phyloP scores from a whole-genome alignment of 2,888 invertebrate genomes.

The Ommatoiulus sabulosus region DNA sequence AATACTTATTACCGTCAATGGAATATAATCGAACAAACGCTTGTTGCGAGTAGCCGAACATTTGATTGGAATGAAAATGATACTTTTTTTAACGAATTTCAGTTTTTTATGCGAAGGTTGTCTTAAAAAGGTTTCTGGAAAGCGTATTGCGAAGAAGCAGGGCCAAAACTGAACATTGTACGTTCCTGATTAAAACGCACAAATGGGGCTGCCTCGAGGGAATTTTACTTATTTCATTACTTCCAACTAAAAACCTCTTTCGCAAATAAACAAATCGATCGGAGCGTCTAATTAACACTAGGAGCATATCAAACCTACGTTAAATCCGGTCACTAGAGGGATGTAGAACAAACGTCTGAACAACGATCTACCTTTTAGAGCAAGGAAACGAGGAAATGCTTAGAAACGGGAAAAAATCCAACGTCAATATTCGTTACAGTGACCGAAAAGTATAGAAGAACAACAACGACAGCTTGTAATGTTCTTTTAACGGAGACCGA shows the following conservation, averaged over 20 bases:
- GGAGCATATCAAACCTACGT: slow-evolving; percentile 20
- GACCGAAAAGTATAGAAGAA: not conserved
- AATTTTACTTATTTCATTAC: slow-evolving; percentile 28
- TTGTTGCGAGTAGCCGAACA: no score
- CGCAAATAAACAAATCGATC: slow-evolving; percentile 22
- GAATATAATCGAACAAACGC: no score
- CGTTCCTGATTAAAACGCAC: not conserved
- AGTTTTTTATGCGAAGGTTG: not conserved
- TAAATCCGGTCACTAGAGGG: not conserved
- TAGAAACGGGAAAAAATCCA: not conserved
- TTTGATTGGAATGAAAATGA: no score
- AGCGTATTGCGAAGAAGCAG: not conserved
- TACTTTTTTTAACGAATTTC: not conserved
- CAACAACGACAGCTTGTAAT: not conserved
- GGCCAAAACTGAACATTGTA: not conserved
- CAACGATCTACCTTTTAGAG: not conserved
- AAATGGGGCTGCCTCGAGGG: not conserved
- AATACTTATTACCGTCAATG: no score
- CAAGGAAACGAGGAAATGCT: not conserved
- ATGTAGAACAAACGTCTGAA: slow-evolving; percentile 13
- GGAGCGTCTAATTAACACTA: slow-evolving; percentile 28
- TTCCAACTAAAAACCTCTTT: not conserved
- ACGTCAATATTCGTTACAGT: not conserved
- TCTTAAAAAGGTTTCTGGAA: not conserved
- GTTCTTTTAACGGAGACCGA: not conserved